A percentile compares a stretch with the other conserved stretches of the same genome.
phyloP scores from a whole-genome alignment of 2,797 vertebrate genomes.

The Borostomias antarcticus region DNA sequence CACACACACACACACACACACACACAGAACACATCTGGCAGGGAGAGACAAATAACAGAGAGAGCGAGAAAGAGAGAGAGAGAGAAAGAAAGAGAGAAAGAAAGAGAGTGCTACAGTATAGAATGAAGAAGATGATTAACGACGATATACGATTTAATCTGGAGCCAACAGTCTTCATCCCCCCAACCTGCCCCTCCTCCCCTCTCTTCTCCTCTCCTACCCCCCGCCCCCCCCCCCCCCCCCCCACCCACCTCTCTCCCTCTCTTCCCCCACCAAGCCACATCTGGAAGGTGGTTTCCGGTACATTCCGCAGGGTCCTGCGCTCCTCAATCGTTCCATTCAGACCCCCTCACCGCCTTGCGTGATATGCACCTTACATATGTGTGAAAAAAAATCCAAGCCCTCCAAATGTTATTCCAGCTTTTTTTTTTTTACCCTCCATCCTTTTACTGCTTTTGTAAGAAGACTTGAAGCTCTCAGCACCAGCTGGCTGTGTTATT shows the following conservation, averaged over 20 bases:
- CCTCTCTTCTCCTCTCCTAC: conserved; percentile 50
- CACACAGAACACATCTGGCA: not conserved
- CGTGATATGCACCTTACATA: conserved; percentile 64
- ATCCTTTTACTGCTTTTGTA: not conserved
- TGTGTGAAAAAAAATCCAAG: conserved; percentile 48
- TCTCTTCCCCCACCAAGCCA: conserved; percentile 61
- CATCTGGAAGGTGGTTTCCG: conserved; percentile 73
- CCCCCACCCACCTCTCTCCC: conserved; percentile 57
- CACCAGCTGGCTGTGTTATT: conserved; percentile 11
- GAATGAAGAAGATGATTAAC: not conserved
- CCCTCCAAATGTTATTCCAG: conserved; percentile 47
- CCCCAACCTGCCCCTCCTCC: conserved; percentile 56
- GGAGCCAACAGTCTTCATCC: conserved; percentile 47
- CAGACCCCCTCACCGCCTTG: conserved; percentile 43
- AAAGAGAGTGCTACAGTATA: not conserved
- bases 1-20: too few relatives aligned
- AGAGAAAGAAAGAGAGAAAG: not conserved
- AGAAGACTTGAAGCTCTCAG: not conserved
- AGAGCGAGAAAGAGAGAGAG: not conserved
- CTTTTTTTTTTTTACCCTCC: conserved; percentile 19
- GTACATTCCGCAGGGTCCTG: conserved; percentile 54
- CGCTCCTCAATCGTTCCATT: conserved; percentile 58
- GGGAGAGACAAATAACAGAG: conserved; percentile 11
- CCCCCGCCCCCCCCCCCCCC: conserved; percentile 58
- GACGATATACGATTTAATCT: not conserved